phyloP scores from a whole-genome alignment of 2,888 invertebrate genomes.

The Drosophila infuscata region DNA sequence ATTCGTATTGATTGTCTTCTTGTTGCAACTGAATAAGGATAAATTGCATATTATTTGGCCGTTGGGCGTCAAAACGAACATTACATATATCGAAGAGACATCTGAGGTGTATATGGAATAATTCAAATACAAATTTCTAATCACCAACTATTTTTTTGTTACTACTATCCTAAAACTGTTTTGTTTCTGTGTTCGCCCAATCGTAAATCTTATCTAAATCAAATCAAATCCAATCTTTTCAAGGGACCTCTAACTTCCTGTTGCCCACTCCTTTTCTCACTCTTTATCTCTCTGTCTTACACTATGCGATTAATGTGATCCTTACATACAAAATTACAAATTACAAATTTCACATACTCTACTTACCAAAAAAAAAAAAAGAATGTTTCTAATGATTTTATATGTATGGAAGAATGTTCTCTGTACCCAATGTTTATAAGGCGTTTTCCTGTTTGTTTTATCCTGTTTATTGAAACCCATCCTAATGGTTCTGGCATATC shows the following conservation, averaged over 20 bases:
- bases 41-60: conserved; percentile 99
- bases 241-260: conserved; percentile 58
- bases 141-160: conserved; percentile 26
- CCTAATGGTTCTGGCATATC: conserved; percentile 73
- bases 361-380: conserved; percentile 37
- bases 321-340: conserved; percentile 19
- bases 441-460: conserved; percentile 46
- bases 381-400: conserved; percentile 54
- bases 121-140: conserved; percentile 39
- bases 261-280: conserved; percentile 30
- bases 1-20: conserved; percentile 99
- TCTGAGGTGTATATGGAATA: conserved; percentile 89
- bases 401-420: conserved; percentile 18
- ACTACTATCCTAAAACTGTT: conserved; percentile 49
- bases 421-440: conserved; percentile 38
- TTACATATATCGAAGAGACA: conserved; percentile 96
- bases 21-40: conserved; percentile 99
- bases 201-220: conserved; percentile 35
- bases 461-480: conserved; percentile 66
- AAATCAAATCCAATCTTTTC: conserved; percentile 10
- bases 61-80: conserved; percentile 96
- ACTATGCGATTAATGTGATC: conserved; percentile 44
- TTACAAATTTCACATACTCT: conserved; percentile 46
- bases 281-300: conserved; percentile 26
- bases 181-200: conserved; percentile 69